Evolutionary conservation across 2,888 invertebrate species (phyloP).

Genomic region (Eugnorisma glareosa): DNA sequence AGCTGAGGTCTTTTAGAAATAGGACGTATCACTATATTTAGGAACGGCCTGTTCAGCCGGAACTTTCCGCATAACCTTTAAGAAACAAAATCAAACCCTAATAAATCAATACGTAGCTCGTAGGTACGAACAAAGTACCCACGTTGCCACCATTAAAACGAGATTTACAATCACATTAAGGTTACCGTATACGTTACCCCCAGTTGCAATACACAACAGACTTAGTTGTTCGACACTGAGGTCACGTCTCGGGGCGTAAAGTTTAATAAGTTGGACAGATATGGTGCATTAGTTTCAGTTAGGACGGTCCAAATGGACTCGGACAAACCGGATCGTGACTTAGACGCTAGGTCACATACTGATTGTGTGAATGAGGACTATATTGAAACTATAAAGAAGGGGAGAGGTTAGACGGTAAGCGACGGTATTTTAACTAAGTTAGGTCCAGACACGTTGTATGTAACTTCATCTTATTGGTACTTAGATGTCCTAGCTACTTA

Average conservation of each 20-base stretch:
- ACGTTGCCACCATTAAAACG: conserved; percentile 44
- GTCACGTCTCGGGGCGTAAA: conserved; percentile 83
- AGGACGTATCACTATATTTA: background rate
- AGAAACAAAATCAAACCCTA: background rate
- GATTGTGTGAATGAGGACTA: conserved; percentile 49
- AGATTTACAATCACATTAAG: conserved; percentile 62
- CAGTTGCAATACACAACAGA: conserved; percentile 63
- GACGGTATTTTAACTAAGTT: conserved; percentile 45
- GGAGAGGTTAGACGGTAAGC: conserved; percentile 29
- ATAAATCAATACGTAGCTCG: conserved; percentile 26
- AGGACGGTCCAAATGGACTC: conserved; percentile 76
- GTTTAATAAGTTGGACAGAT: conserved; percentile 83
- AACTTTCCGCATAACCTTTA: background rate
- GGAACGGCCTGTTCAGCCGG: background rate
- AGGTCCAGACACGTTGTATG: conserved; percentile 15
- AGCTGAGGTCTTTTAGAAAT: too few relatives aligned
- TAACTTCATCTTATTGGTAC: background rate
- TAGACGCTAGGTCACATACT: conserved; percentile 44
- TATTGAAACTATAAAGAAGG: conserved; percentile 59
- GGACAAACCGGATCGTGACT: conserved; percentile 74
- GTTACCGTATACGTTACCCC: conserved; percentile 47
- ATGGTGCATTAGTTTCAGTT: conserved; percentile 85
- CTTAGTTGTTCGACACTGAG: conserved; percentile 70
- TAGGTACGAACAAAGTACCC: background rate
- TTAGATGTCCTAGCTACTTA: background rate